phyloP scores from a whole-genome alignment of 2,888 invertebrate species.

The Bellardia bayeri region DNA sequence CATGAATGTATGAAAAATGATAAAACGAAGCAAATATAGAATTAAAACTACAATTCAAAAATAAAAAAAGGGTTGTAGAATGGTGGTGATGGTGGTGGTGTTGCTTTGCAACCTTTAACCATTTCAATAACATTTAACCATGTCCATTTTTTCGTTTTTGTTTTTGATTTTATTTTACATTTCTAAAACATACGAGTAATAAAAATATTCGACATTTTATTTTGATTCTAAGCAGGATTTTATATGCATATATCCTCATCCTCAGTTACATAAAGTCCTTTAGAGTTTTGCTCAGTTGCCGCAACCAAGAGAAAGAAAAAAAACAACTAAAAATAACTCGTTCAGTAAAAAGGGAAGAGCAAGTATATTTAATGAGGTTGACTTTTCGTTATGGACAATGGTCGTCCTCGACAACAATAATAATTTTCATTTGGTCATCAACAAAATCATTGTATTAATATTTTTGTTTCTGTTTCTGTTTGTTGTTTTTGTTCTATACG shows the following conservation, averaged over 20 bases:
- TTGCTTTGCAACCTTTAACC: neutral
- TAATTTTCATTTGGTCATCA: conserved; percentile 63
- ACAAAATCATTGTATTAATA: conserved; percentile 61
- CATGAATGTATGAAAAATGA: conserved; percentile 66
- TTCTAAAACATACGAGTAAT: conserved; percentile 59
- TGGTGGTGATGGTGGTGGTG: conserved; percentile 48
- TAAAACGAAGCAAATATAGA: conserved; percentile 57
- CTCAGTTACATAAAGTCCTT: conserved; percentile 32
- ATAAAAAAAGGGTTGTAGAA: conserved; percentile 13
- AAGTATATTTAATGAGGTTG: conserved; percentile 81
- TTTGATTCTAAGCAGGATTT: conserved; percentile 45
- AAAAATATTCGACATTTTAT: conserved; percentile 71
- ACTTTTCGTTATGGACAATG: conserved; percentile 72
- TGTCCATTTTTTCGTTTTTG: conserved; percentile 38
- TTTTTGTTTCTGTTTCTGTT: conserved; percentile 47
- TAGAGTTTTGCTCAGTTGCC: conserved; percentile 56
- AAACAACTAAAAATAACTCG: neutral
- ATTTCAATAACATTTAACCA: neutral
- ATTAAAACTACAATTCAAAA: conserved; percentile 59
- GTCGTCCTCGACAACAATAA: conserved; percentile 47
- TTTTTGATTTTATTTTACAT: conserved; percentile 15
- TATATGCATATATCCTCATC: neutral
- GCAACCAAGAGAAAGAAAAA: conserved; percentile 20
- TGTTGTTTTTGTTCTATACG: conserved; percentile 37
- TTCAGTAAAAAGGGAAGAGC: conserved; percentile 78